These are phyloP conservation scores for Oceanites oceanicus DNA, from an alignment of 2,113 vertebrate species.

Conservation along the genomic window DNA sequence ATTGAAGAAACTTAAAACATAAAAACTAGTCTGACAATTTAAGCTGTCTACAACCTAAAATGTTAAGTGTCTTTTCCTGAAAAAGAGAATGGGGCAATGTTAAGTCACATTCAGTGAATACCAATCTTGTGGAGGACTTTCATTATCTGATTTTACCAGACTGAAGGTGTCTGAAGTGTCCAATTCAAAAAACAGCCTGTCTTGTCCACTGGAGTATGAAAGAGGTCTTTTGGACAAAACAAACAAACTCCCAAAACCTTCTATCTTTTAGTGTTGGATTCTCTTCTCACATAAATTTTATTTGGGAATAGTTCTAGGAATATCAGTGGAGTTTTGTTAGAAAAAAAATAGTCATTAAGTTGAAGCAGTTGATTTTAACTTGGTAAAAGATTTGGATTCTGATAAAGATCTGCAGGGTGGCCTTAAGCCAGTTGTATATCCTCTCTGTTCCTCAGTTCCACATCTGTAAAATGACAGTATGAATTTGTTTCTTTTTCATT, in stretches of 20 bases:
- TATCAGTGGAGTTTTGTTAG: not conserved
- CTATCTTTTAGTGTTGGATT: not conserved
- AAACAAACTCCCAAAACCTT: not conserved
- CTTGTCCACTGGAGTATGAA: not conserved
- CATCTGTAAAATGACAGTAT: constrained; percentile 19
- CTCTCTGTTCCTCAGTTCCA: not conserved
- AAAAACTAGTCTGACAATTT: not conserved
- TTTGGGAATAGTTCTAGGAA: not conserved
- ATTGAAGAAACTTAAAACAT: not conserved
- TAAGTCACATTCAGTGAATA: not conserved
- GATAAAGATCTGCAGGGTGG: not conserved
- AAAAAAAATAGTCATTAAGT: not conserved
- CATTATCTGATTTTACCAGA: not conserved
- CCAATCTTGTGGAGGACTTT: not conserved
- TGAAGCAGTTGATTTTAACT: not conserved
- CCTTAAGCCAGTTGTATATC: not conserved
- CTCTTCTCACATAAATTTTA: not conserved
- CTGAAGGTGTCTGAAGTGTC: not conserved
- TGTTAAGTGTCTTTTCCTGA: not conserved
- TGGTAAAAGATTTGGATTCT: not conserved
- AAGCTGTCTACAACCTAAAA: not conserved
- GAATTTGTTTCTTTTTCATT: constrained; percentile 13
- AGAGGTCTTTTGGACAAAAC: not conserved
- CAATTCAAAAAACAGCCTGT: not conserved
- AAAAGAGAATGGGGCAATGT: not conserved